Evolutionary conservation across 2,113 vertebrate species (phyloP), one percentile per base, ranked within the genome.

Genomic region (Chaetops frenatus): DNA sequence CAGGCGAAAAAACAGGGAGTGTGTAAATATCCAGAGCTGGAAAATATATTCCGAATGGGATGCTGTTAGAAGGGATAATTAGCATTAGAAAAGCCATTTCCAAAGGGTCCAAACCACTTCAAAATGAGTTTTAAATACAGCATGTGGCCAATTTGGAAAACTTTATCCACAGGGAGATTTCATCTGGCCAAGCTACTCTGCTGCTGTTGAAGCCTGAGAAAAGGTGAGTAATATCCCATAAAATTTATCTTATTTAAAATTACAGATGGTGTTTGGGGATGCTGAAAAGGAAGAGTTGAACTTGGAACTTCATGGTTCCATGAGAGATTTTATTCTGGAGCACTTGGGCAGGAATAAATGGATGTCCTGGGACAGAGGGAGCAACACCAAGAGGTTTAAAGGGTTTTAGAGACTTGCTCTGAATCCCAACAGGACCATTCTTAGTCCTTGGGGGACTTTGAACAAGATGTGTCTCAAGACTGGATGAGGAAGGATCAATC

Each of bases 351-450:
- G 29, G 36, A 57, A 78, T 7, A 78, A 88, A 73, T 11, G 35
- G 29, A 87, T 84, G 36, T 6, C 16, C 36, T 9, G 4, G 53
- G 66, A 65, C 7, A 62, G 19, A 69, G 15, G 7, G 21, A 66
- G 42, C 14, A 62, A n/a, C 27, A 78, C 0, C 2, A 2, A 60
- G 40, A 35, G 22, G 48, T 12, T 66, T 45, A 35, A 71, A 83
- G 23, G 29, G 15, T 10, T 88, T 45, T 56, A 45, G 31, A 53
- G 66, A 40, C 2, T 0, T 1, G 11, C 15, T 56, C 67, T 0
- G 0, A 38, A 51, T 38, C 22, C 50, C 42, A 54, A 2, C 1
- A 10, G 24, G 31, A 27, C 13, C 58, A 47, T 0, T 0, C 9
- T 60, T 7, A 1, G 10, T 25, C 20, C 35, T 11, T 4, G 5